Percentiles rank a stretch among this genome's conserved stretches.
phyloP scores from a whole-genome alignment of 2,888 invertebrate genomes.

The Phaedon cochleariae region DNA sequence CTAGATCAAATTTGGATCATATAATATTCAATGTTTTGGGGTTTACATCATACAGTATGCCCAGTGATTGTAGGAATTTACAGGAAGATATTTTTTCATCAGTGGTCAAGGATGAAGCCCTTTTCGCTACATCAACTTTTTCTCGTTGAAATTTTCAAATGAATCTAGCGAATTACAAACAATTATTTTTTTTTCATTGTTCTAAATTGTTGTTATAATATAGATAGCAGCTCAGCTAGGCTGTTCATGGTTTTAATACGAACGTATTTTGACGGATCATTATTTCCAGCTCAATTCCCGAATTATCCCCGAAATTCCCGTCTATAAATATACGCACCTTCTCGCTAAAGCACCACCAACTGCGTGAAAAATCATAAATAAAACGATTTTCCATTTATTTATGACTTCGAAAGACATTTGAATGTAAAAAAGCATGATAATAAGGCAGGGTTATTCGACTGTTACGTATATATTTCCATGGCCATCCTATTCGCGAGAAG shows the following conservation, averaged over 20 bases:
- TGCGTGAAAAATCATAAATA: constrained; percentile 36
- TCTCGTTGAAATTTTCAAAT: too few relatives aligned
- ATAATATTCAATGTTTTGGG: too few relatives aligned
- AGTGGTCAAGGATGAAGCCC: too few relatives aligned
- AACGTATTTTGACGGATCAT: not conserved
- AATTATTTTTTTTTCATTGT: too few relatives aligned
- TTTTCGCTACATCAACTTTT: too few relatives aligned
- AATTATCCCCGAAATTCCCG: not conserved
- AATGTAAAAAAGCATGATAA: constrained; percentile 45
- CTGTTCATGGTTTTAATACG: not conserved
- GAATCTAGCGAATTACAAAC: too few relatives aligned
- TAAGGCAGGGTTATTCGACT: constrained; percentile 48
- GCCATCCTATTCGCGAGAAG: constrained; percentile 52
- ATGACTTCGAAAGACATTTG: constrained; percentile 40
- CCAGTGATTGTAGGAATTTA: too few relatives aligned
- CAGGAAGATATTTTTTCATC: too few relatives aligned
- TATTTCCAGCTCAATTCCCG: not conserved
- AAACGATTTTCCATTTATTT: constrained; percentile 39
- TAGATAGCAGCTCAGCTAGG: too few relatives aligned
- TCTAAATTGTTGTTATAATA: too few relatives aligned
- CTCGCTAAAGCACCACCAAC: constrained; percentile 21
- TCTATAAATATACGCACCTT: constrained; percentile 5
- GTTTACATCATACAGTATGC: too few relatives aligned
- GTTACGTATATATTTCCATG: constrained; percentile 48
- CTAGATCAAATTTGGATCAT: too few relatives aligned